Evolutionary conservation across 2,113 vertebrate genomes (phyloP).

Genomic region (Cavia porcellus): DNA sequence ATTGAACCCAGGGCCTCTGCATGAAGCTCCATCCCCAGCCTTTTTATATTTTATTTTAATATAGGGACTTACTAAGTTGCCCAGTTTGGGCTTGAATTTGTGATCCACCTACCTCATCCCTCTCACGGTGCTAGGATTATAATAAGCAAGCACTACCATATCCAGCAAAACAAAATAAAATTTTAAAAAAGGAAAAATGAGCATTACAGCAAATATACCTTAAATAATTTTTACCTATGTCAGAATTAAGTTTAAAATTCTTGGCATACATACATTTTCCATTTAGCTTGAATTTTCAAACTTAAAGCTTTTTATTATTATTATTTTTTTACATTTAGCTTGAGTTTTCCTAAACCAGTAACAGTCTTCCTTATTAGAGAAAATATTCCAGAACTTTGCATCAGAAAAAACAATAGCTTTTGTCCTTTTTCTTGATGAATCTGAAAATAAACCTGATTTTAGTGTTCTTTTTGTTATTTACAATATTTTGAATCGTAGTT

Average conservation of each 20-base stretch:
- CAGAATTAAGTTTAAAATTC: conserved; percentile 7
- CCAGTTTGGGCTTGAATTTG: background rate
- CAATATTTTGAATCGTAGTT: background rate
- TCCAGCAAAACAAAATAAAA: background rate
- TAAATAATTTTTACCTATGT: background rate
- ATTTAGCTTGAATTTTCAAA: conserved; percentile 7
- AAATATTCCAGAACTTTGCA: conserved; percentile 34
- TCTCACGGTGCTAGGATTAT: background rate
- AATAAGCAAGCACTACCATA: background rate
- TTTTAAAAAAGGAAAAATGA: background rate
- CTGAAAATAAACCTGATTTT: background rate
- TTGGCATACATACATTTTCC: background rate
- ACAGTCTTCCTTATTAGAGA: conserved; percentile 38
- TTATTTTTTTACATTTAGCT: background rate
- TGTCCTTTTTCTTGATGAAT: background rate
- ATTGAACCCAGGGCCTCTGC: background rate
- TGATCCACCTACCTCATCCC: background rate
- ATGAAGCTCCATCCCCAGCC: background rate
- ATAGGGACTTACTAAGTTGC: background rate
- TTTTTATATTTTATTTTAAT: background rate
- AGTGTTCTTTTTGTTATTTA: background rate
- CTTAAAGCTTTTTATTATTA: background rate
- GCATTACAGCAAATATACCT: background rate
- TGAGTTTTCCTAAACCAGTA: conserved; percentile 5
- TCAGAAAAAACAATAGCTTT: background rate